Evolutionary conservation across 2,797 vertebrate species (phyloP), one percentile per base, ranked within the genome.

Genomic region (Rhinatrema bivittatum): DNA sequence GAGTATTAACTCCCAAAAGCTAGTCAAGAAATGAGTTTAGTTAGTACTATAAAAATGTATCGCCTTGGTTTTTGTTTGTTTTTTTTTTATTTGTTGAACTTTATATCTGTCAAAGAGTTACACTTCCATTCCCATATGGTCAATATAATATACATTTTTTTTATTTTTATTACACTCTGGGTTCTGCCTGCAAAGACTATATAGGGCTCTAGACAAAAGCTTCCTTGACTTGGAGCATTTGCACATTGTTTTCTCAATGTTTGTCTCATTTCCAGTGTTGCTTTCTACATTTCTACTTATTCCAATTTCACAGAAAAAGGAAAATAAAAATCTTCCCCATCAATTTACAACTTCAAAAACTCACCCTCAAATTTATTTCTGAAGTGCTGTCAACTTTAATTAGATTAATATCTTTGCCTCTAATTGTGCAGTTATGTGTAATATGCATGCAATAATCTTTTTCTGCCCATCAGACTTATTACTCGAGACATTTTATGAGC

Each of bases 361-460:
- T 57, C 55, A 55, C 37, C 62, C 37, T 53, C 36, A 53, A 47
- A 60, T 57, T 64, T 57, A 41, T 62, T 62, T 57, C 60, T 53
- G 55, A 67, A 55, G 53, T 46, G 60, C 55, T 62, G 67, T 64
- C 50, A 60, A 54, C 64, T 53, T 46, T 70, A 70, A 70, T 70
- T 63, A 62, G 58, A 55, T n/a, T n/a, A n/a, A n/a, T n/a, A n/a
- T n/a, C n/a, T n/a, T n/a, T n/a, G n/a, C n/a, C n/a, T n/a, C n/a
- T n/a, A n/a, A n/a, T n/a, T n/a, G n/a, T n/a, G n/a, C n/a, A n/a
- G n/a, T n/a, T n/a, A n/a, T n/a, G n/a, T n/a, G n/a, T n/a, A n/a
- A n/a, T n/a, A n/a, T n/a, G n/a, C n/a, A n/a, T n/a, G n/a, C n/a
- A n/a, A n/a, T n/a, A n/a, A n/a, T n/a, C n/a, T n/a, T n/a, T n/a